These are phyloP conservation scores for Odontocolon sp. DNA, from an alignment of 2,888 invertebrate genomes.

Conservation along the genomic window DNA sequence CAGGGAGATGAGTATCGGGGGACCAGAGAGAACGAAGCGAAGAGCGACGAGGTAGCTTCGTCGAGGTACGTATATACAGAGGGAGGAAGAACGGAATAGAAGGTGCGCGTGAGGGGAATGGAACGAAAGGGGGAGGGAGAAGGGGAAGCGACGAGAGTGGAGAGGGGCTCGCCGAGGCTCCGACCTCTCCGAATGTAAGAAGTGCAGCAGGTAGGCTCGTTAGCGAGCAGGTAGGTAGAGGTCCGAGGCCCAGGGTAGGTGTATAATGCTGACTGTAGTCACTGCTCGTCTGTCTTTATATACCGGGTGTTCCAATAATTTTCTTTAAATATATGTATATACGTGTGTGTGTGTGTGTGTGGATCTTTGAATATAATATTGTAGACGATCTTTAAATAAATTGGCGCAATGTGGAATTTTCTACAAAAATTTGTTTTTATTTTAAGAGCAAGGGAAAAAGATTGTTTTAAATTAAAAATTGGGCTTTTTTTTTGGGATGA, in stretches of 20 bases:
- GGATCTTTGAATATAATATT: too few species aligned
- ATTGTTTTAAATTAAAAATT: too few species aligned
- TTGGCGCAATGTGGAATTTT: too few species aligned
- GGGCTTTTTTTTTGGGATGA: too few species aligned
- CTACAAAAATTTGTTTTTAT: too few species aligned
- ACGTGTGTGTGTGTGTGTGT: too few species aligned
- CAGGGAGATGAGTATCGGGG: constrained; percentile 64
- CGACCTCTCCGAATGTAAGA: constrained; percentile 77
- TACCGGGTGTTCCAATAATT: constrained; percentile 73
- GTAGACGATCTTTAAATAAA: too few species aligned
- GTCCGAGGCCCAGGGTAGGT: constrained; percentile 61
- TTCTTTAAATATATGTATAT: neutral
- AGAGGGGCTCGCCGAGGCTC: constrained; percentile 58
- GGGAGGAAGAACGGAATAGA: constrained; percentile 21
- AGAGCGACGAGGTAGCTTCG: constrained; percentile 34
- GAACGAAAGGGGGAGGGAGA: constrained; percentile 36
- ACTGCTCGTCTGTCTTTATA: constrained; percentile 69
- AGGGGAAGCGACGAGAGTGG: constrained; percentile 54
- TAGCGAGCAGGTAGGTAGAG: constrained; percentile 78
- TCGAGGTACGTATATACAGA: constrained; percentile 38
- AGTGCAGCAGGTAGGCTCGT: constrained; percentile 80
- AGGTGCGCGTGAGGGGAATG: constrained; percentile 21
- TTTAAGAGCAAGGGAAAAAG: too few species aligned
- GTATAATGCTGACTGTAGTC: constrained; percentile 72
- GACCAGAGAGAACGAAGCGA: constrained; percentile 22